Evolutionary conservation across 2,888 invertebrate species (phyloP).

Genomic region (Agrilus cyanescens): DNA sequence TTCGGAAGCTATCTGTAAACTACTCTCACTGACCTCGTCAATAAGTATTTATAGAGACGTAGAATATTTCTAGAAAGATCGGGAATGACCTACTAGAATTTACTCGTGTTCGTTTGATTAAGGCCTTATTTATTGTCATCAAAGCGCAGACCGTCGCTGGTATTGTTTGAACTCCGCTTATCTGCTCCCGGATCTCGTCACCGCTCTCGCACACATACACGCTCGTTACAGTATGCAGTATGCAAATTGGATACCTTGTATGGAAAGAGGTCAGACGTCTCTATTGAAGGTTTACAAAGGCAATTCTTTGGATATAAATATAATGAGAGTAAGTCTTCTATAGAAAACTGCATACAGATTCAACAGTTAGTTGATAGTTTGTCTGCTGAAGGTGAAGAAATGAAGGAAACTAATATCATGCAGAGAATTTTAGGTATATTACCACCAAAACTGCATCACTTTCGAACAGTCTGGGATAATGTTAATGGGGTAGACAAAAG

Average conservation of each 20-base stretch:
- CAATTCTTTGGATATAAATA: slow-evolving; percentile 18
- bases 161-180: no score
- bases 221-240: no score
- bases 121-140: no score
- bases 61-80: no score
- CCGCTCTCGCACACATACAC: no score
- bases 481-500: neutral
- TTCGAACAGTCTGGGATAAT: slow-evolving; percentile 2
- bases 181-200: no score
- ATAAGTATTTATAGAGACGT: no score
- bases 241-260: slow-evolving; percentile 10
- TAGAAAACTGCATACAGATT: slow-evolving; percentile 10
- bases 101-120: no score
- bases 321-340: slow-evolving; percentile 8
- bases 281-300: slow-evolving; percentile 16
- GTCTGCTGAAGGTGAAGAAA: slow-evolving; percentile 7
- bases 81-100: no score
- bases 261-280: slow-evolving; percentile 16
- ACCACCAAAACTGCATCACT: slow-evolving; percentile 3
- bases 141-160: no score
- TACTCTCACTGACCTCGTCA: no score
- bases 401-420: slow-evolving; percentile 11
- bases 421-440: slow-evolving; percentile 8
- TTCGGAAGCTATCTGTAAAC: no score
- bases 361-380: slow-evolving; percentile 6